Evolutionary conservation across 2,888 invertebrate genomes (phyloP).

Genomic region (Leucozona laternaria): DNA sequence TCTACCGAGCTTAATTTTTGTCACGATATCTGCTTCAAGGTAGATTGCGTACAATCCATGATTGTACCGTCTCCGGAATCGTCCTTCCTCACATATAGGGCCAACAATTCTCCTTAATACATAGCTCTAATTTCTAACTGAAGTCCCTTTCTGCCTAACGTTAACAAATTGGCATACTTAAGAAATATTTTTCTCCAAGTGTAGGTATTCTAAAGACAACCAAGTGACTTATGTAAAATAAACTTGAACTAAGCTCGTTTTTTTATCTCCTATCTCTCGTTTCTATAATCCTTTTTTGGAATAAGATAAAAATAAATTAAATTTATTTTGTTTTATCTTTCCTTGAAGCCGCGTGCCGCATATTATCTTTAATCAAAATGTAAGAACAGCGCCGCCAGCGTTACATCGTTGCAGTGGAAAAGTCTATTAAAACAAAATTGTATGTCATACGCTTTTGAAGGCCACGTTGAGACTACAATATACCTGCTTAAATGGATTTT

Average conservation of each 20-base stretch:
- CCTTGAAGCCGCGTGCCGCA: not conserved
- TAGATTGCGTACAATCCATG: no score
- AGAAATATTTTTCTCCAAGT: not conserved
- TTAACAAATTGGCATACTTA: no score
- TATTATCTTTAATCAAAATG: constrained; percentile 22
- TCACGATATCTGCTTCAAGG: no score
- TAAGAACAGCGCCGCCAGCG: not conserved
- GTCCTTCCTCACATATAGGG: no score
- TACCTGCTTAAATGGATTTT: not conserved
- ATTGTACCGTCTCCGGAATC: no score
- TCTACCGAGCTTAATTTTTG: no score
- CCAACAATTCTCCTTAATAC: no score
- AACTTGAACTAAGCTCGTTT: not conserved
- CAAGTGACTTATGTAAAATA: not conserved
- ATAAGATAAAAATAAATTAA: constrained; percentile 16
- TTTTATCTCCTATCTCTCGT: not conserved
- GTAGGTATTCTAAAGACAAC: not conserved
- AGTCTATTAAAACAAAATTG: not conserved
- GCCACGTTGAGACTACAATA: not conserved
- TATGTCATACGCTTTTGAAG: not conserved
- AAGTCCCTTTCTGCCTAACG: no score
- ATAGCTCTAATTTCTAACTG: no score
- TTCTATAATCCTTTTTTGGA: constrained; percentile 6
- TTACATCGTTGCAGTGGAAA: not conserved
- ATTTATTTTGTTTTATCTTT: not conserved